Percentiles rank a stretch among this genome's conserved stretches.
Conservation (phyloP, 2,797 vertebrate species). For the Manis crassicaudata region DNA sequence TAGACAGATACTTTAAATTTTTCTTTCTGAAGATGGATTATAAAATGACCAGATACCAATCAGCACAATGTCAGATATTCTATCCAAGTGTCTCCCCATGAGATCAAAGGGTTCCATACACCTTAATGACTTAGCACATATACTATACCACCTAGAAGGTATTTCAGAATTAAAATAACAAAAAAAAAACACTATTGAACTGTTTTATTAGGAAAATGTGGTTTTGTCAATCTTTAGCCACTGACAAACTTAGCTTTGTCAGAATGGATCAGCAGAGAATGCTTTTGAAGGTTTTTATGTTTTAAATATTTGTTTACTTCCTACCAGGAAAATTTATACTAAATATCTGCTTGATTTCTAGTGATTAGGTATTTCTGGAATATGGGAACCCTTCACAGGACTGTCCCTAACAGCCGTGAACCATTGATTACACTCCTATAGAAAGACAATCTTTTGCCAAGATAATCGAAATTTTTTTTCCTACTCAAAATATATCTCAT, state of each 20-base stretch:
- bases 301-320: constrained; percentile 45
- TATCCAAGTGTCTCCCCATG: background rate
- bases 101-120: constrained; percentile 14
- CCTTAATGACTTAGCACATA: background rate
- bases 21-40: constrained; percentile 24
- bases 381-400: background rate
- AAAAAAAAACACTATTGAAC: background rate
- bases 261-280: background rate
- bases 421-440: background rate
- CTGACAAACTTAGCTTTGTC: background rate
- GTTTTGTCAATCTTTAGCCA: background rate
- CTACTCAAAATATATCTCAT: constrained; percentile 16
- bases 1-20: background rate
- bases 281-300: background rate
- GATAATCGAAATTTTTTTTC: constrained; percentile 53
- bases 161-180: background rate
- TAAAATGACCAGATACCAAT: constrained; percentile 10
- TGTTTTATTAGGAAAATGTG: constrained; percentile 21
- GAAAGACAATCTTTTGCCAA: background rate
- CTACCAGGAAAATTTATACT: background rate
- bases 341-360: background rate
- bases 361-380: background rate
- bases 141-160: background rate
- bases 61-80: background rate
- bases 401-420: background rate